These are phyloP conservation scores for Bursaphelenchus mucronatus DNA, from an alignment of 1,140 invertebrate genomes.

Conservation along the genomic window DNA sequence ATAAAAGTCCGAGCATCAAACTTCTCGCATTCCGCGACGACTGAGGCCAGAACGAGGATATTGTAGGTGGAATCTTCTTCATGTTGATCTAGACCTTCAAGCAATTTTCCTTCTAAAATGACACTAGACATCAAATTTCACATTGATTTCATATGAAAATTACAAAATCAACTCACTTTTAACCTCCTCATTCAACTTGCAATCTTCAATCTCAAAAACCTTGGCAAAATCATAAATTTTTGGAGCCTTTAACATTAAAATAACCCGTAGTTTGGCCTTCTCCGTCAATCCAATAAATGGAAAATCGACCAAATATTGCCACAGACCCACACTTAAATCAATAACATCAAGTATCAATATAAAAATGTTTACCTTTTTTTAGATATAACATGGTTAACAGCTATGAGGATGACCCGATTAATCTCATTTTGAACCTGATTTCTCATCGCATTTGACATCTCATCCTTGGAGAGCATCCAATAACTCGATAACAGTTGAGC, in stretches of 20 bases:
- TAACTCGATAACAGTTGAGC: constrained; percentile 33
- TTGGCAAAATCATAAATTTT: constrained; percentile 14
- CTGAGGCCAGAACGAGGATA: constrained; percentile 25
- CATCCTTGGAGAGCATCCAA: constrained; percentile 29
- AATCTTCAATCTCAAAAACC: constrained; percentile 37
- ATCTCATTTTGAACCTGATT: constrained; percentile 39
- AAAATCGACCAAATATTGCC: constrained; percentile 48
- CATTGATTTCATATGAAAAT: neutral
- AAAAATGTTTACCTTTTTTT: constrained; percentile 30
- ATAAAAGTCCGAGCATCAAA: constrained; percentile 28
- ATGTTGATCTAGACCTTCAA: constrained; percentile 19
- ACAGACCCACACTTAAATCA: constrained; percentile 32
- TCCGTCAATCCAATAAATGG: constrained; percentile 37
- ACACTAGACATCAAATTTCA: neutral
- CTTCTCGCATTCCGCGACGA: constrained; percentile 35
- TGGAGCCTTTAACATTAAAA: constrained; percentile 31
- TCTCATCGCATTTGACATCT: constrained; percentile 14
- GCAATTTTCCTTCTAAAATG: constrained; percentile 9
- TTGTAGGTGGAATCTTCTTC: constrained; percentile 31
- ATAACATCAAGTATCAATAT: constrained; percentile 2
- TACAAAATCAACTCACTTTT: constrained; percentile 20
- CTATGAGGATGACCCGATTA: constrained; percentile 36
- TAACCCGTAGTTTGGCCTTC: constrained; percentile 31
- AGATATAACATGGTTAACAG: constrained; percentile 39
- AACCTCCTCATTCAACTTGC: constrained; percentile 19